These are phyloP conservation scores for Charadrius vociferus DNA, from an alignment of 2,113 vertebrate genomes.

Conservation along the genomic window DNA sequence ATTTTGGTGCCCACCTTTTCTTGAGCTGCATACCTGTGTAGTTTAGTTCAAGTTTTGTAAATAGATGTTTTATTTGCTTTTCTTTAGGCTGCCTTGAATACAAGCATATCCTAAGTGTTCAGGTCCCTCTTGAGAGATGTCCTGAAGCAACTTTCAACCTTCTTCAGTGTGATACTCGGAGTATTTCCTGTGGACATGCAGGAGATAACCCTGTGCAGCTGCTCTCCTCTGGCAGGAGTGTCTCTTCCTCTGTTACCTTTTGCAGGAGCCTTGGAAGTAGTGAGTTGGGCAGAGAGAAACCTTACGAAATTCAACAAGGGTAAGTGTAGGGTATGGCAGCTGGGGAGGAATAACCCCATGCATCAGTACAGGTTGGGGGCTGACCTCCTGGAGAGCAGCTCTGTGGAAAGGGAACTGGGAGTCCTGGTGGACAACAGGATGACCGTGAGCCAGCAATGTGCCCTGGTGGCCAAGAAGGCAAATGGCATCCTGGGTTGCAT, in stretches of 20 bases:
- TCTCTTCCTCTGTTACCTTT: neutral
- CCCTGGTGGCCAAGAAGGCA: too few species aligned
- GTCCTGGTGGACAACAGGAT: too few species aligned
- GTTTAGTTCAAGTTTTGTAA: neutral
- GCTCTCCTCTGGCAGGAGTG: neutral
- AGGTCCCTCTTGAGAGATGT: neutral
- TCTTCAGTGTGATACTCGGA: neutral
- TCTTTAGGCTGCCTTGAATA: neutral
- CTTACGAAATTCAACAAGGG: too few species aligned
- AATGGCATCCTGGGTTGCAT: too few species aligned
- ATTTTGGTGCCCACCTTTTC: neutral
- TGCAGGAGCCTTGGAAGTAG: neutral
- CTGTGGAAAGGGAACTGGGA: too few species aligned
- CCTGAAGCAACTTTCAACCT: neutral
- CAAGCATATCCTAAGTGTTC: neutral
- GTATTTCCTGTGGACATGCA: neutral
- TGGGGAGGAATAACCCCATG: too few species aligned
- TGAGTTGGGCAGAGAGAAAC: too few species aligned
- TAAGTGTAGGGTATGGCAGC: too few species aligned
- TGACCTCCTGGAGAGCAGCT: too few species aligned
- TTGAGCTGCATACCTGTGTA: neutral
- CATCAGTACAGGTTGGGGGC: too few species aligned
- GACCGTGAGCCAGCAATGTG: too few species aligned
- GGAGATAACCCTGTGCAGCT: neutral
- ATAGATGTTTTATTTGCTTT: neutral